Evolutionary conservation across 53 echinoderm and acorn worm species (phyloP), one percentile per base, ranked within the genome.

Genomic region (Antedon mediterranea): DNA sequence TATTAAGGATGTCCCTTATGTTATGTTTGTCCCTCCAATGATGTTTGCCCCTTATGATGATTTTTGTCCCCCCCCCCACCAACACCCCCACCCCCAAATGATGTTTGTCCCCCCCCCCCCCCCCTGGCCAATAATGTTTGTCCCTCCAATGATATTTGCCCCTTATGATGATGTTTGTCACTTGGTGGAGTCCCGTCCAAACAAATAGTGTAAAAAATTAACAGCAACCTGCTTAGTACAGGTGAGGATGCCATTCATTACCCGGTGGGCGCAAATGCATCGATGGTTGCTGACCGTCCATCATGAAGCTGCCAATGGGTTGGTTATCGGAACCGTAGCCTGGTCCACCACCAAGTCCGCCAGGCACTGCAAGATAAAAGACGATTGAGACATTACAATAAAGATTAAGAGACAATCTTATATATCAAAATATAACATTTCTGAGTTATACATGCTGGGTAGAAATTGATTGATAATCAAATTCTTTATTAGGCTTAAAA

Each of bases 301-400:
- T 98, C 86, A 98, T 88, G 78, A 87, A 98, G 29, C 98, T 92
- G 75, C 98, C 98, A 88, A 98, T 89, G 4, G 88, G 88, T 77
- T 98, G 98, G 82, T 87, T 87, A 31, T 97, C 98, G 11, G 92
- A 90, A 80, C 92, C 88, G 83, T 93, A 93, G 27, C 33, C 76
- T 34, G 98, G 90, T 42, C 88, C 88, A 28, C 90, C 98, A 41
- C 89, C 92, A 8, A 90, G 85, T 94, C 91, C 91, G 31, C 94
- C 94, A 72, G 94, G 94, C 75, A 94, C 94, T 94, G 86, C 73
- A 82, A 18, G 57, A 57, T 9, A 8, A 57, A n/a, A n/a, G n/a
- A n/a, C n/a, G n/a, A n/a, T n/a, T n/a, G n/a, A n/a, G n/a, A n/a
- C n/a, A n/a, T n/a, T n/a, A n/a, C n/a, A n/a, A n/a, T n/a, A n/a